These are phyloP conservation scores for Mya arenaria DNA, from an alignment of 1,140 invertebrate genomes.

Conservation along the genomic window DNA sequence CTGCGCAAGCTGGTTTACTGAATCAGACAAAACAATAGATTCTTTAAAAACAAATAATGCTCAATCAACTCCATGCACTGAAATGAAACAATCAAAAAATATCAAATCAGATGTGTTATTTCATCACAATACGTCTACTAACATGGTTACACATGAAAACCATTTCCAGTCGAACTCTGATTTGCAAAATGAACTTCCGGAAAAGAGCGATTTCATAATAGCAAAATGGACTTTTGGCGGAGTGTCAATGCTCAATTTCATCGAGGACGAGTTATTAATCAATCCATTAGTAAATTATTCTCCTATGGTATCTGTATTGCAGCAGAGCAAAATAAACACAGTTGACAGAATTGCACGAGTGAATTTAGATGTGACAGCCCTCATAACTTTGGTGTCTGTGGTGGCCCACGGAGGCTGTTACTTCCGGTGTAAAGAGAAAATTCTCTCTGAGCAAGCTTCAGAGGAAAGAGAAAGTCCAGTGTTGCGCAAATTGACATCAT, in stretches of 20 bases:
- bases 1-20: too few relatives aligned
- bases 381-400: slow-evolving; percentile 93
- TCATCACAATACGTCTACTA: neutral
- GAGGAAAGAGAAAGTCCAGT: slow-evolving; percentile 89
- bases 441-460: slow-evolving; percentile 90
- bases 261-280: slow-evolving; percentile 9
- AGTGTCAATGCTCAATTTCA: neutral
- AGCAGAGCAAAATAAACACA: neutral
- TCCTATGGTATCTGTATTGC: neutral
- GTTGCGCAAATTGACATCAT: slow-evolving; percentile 89
- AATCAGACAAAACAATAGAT: too few relatives aligned
- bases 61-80: too few relatives aligned
- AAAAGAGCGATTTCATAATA: neutral
- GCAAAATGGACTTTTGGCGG: slow-evolving; percentile 29
- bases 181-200: neutral
- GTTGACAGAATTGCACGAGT: slow-evolving; percentile 78
- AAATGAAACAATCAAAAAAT: too few relatives aligned
- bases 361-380: slow-evolving; percentile 94
- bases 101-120: too few relatives aligned
- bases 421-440: slow-evolving; percentile 86
- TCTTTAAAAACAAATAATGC: too few relatives aligned
- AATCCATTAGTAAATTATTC: neutral
- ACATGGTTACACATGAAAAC: neutral
- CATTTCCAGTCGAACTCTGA: slow-evolving; percentile 1
- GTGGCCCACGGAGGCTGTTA: slow-evolving; percentile 91